Percentiles rank a stretch among this genome's conserved stretches.
These are phyloP conservation scores for Huso huso DNA, from an alignment of 2,797 vertebrate genomes.

Conservation along the genomic window DNA sequence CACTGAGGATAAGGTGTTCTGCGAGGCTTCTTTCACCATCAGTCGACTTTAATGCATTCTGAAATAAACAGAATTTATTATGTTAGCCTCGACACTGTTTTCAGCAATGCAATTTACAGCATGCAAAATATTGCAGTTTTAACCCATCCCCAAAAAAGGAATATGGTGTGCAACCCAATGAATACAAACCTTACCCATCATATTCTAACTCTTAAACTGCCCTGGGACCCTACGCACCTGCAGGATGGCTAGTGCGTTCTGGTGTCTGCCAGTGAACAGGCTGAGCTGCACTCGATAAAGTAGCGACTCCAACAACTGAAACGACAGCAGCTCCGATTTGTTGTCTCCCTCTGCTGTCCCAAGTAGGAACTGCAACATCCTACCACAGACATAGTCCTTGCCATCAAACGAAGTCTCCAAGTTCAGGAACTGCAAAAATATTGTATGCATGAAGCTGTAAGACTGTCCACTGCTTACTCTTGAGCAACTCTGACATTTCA, in stretches of 20 bases:
- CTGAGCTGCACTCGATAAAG: slow-evolving; percentile 80
- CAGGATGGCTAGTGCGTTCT: slow-evolving; percentile 70
- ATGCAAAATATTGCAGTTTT: too few relatives aligned
- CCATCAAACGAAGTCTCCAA: slow-evolving; percentile 85
- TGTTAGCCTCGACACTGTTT: too few relatives aligned
- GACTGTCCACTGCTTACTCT: too few relatives aligned
- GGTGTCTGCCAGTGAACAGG: slow-evolving; percentile 74
- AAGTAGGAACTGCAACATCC: slow-evolving; percentile 73
- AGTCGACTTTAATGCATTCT: slow-evolving; percentile 71
- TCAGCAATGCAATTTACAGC: too few relatives aligned
- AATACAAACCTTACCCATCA: neutral
- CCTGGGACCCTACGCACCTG: slow-evolving; percentile 57
- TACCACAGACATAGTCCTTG: slow-evolving; percentile 82
- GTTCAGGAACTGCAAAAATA: slow-evolving; percentile 67
- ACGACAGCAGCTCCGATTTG: slow-evolving; percentile 61
- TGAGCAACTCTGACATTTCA: neutral
- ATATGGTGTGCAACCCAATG: too few relatives aligned
- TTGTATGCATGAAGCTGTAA: too few relatives aligned
- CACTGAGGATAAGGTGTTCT: slow-evolving; percentile 57
- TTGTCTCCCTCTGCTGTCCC: slow-evolving; percentile 36
- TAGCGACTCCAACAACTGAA: slow-evolving; percentile 83
- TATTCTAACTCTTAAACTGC: neutral
- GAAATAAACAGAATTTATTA: slow-evolving; percentile 18
- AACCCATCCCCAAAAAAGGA: too few relatives aligned
- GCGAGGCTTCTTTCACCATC: slow-evolving; percentile 51